A percentile compares a stretch with the other conserved stretches of the same genome.
phyloP scores from a whole-genome alignment of 2,797 vertebrate species.

The Bovichtus diacanthus region DNA sequence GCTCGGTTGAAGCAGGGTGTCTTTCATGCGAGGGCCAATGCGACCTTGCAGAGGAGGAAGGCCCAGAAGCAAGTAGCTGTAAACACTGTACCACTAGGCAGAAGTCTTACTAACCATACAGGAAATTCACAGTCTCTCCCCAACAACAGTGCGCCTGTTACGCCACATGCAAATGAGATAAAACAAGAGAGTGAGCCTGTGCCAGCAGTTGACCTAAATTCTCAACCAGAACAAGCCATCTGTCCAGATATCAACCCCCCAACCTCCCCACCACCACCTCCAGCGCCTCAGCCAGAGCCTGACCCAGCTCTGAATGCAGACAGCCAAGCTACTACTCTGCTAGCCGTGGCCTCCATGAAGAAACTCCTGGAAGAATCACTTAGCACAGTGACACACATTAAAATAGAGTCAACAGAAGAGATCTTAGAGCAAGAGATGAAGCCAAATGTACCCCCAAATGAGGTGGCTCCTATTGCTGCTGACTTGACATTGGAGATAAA shows the following conservation, averaged over 20 bases:
- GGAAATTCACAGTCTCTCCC: conserved; percentile 14
- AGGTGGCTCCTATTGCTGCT: conserved; percentile 47
- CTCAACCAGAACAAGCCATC: conserved; percentile 58
- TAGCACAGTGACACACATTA: conserved; percentile 74
- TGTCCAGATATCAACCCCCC: conserved; percentile 72
- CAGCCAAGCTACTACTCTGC: conserved; percentile 82
- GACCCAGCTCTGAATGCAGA: conserved; percentile 71
- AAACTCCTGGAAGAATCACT: conserved; percentile 86
- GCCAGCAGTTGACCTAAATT: conserved; percentile 69
- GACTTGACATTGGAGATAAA: conserved; percentile 68
- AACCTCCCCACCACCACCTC: conserved; percentile 42
- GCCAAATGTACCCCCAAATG: conserved; percentile 53
- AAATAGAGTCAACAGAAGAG: conserved; percentile 55
- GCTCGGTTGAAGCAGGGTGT: conserved; percentile 63
- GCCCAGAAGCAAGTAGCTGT: conserved; percentile 55
- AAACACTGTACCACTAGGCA: not conserved
- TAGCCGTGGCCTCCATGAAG: conserved; percentile 87
- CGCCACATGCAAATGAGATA: conserved; percentile 52
- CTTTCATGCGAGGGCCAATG: conserved; percentile 55
- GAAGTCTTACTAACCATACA: not conserved
- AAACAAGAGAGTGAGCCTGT: conserved; percentile 73
- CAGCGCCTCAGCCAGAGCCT: conserved; percentile 62
- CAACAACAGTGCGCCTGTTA: not conserved
- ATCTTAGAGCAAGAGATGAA: conserved; percentile 45
- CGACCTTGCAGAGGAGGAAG: conserved; percentile 62